Base-by-base conservation (phyloP, 2,888 invertebrate genomes). In the Podotricha telesiphe region DNA sequence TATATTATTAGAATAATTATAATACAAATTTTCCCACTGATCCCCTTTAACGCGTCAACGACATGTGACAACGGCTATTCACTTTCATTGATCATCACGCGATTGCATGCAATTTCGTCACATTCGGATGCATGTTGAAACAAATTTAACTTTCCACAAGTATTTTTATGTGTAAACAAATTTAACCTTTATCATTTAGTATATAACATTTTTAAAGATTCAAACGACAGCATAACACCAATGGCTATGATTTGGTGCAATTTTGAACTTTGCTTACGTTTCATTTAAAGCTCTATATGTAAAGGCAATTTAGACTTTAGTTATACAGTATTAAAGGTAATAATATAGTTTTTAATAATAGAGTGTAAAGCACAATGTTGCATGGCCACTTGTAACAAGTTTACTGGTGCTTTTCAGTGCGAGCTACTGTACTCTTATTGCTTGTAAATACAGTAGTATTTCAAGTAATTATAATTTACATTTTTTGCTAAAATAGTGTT, bases 71-170 rank as follows among this genome's bases (percentile, higher is more conserved):
- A 79, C 80, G 80, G 83, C 86, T 83, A 85, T 83, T 82, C 82
- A 82, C 83, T 85, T 81, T 87, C 86, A 86, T 86, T 87, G 80
- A 71, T 77, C 85, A 84, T 85, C 90, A 89, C 86, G 88, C 87
- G 82, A 88, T 86, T 80, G 85, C 88, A 81, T 86, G 88, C 82
- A 79, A 83, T 81, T 79, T 77, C 81, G 87, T 86, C 83, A 88
- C 86, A 88, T 84, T 81, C 79, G 82, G 83, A 76, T 85, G 81
- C 78, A 75, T 70, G 22, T 34, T 20, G 10, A 17, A 40, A 69
- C 74, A 53, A 66, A 65, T 5, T 50, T 56, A 50, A 2, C 2
- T n/a, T 50, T 50, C 51, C 61, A 63, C 48, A 34, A 28, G 50
- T 17, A 11, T 42, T 40, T 34, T n/a, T 34, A 28, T 53, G 20